These are phyloP conservation scores for Ligdia adustata DNA, from an alignment of 2,888 invertebrate species.

Conservation along the genomic window DNA sequence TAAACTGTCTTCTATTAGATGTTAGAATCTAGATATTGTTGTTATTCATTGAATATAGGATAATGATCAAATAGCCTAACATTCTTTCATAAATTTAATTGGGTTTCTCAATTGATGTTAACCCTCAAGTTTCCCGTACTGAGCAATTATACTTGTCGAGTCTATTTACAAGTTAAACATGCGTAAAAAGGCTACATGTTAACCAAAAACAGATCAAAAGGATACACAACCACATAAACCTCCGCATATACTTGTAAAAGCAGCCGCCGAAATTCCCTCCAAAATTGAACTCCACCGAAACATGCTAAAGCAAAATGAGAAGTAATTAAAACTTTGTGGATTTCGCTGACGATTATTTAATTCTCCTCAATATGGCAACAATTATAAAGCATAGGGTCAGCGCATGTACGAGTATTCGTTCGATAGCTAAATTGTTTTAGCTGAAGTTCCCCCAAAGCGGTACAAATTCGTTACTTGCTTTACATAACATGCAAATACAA, in stretches of 20 bases:
- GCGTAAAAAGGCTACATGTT: conserved; percentile 5
- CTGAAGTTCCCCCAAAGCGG: conserved; percentile 46
- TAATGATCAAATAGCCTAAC: no score
- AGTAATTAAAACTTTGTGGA: conserved; percentile 54
- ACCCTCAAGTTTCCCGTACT: no score
- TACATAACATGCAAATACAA: conserved; percentile 60
- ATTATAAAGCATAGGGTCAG: conserved; percentile 52
- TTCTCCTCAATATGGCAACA: conserved; percentile 47
- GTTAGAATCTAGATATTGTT: no score
- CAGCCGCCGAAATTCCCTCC: conserved; percentile 36
- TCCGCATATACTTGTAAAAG: conserved; percentile 25
- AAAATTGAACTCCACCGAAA: conserved; percentile 42
- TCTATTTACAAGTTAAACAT: conserved; percentile 14
- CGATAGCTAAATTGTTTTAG: conserved; percentile 46
- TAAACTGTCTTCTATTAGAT: no score
- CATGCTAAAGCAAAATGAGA: conserved; percentile 41
- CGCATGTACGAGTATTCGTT: conserved; percentile 46
- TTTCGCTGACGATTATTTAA: conserved; percentile 55
- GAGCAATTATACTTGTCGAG: no score
- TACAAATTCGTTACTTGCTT: conserved; percentile 45
- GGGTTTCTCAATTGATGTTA: no score
- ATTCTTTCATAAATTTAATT: no score
- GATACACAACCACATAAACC: conserved; percentile 22
- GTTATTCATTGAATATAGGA: no score
- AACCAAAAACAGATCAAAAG: conserved; percentile 21